Evolutionary conservation across 2,113 vertebrate genomes (phyloP), one percentile per base, ranked within the genome.

Genomic region (Aix galericulata): DNA sequence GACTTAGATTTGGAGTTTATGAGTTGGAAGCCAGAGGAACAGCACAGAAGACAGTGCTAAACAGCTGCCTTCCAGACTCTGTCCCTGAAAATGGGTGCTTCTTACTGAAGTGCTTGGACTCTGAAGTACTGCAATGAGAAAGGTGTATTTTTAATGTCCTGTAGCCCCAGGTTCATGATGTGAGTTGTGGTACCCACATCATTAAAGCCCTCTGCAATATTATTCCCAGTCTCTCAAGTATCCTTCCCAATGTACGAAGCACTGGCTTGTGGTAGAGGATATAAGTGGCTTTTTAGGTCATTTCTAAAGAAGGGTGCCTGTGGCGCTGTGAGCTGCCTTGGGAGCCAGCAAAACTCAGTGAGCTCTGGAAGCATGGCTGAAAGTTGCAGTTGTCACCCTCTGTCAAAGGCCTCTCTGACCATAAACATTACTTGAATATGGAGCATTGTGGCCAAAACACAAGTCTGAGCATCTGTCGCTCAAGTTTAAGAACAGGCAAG

Each of bases 21-120:
- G 60, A 80, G 73, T 26, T 81, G 55, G 52, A 79, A 92, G 52
- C 36, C 66, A 93, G 66, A 80, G 78, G 60, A 92, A 22, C 26
- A 44, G 34, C 79, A 55, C 11, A 23, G 42, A 56, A 60, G 36
- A 55, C 46, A 53, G 3, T 68, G 12, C 48, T 82, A 63, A 94
- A 80, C 52, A 81, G 66, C 71, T 5, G 5, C 25, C 29, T 64
- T 64, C 32, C 42, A 42, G 81, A 36, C 34, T 89, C 44, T 68
- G 34, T 78, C 48, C 73, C 55, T 7, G 2, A 9, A 63, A 50
- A 32, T 29, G 27, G 4, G 6, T 4, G 29, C n/a, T 79, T 56
- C 32, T 25, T 16, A 1, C 3, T 27, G 74, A 36, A 58, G 40
- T 1, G 0, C 63, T 67, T 58, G 32, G 36, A 36, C 42, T 81